Evolutionary conservation across 2,113 vertebrate genomes (phyloP).

Genomic region (Octodon degus): DNA sequence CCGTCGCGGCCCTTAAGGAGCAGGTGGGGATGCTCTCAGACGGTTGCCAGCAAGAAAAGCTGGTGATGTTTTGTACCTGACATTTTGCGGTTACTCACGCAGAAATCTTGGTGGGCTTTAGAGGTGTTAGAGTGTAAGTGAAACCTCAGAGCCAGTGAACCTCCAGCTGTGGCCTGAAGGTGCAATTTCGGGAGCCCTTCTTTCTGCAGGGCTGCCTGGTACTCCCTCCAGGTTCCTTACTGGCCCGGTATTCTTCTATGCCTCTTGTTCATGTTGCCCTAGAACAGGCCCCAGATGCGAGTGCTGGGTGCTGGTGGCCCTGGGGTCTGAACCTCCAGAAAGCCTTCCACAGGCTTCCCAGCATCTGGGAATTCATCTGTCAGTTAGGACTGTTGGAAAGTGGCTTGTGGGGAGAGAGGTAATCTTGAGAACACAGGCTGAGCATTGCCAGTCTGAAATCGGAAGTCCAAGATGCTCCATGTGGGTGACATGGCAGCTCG

Average conservation of each 20-base stretch:
- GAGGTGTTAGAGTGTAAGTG: not conserved
- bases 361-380: not conserved
- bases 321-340: not conserved
- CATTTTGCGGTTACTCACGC: not conserved
- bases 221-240: not conserved
- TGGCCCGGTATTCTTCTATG: not conserved
- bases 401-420: constrained; percentile 20
- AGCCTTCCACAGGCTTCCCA: not conserved
- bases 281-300: constrained; percentile 9
- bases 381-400: constrained; percentile 1
- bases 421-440: constrained; percentile 44
- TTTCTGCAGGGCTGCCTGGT: not conserved
- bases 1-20: constrained; percentile 87
- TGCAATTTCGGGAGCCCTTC: not conserved
- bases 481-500: not conserved
- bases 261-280: not conserved
- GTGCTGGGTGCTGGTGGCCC: not conserved
- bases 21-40: constrained; percentile 87
- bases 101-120: not conserved
- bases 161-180: not conserved
- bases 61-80: not conserved
- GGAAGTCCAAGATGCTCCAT: not conserved
- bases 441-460: not conserved
- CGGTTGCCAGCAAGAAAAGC: not conserved
- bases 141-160: not conserved